Evolutionary conservation across 2,888 invertebrate genomes (phyloP).

Genomic region (Apotomis betuletana): DNA sequence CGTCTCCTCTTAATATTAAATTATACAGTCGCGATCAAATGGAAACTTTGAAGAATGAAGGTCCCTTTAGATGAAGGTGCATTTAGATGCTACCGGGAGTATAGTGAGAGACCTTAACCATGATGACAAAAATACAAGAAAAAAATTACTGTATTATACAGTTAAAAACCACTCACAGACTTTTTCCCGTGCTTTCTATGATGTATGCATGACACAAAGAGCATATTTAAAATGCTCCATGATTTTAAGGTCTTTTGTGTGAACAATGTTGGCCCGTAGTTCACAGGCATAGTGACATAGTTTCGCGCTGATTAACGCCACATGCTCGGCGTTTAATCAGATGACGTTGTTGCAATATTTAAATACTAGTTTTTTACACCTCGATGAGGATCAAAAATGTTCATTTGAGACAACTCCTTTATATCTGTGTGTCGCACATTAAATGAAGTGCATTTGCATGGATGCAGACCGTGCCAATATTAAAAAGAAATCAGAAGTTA

Average conservation of each 20-base stretch:
- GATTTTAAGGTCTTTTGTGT: too few relatives aligned
- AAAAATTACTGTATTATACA: too few relatives aligned
- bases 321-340: neutral
- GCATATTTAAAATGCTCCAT: constrained; percentile 1
- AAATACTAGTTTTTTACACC: constrained; percentile 1
- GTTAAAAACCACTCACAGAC: too few relatives aligned
- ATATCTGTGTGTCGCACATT: neutral
- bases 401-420: neutral
- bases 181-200: neutral
- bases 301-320: neutral
- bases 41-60: neutral
- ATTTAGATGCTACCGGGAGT: neutral
- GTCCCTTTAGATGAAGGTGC: too few relatives aligned
- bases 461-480: neutral
- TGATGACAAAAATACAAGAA: too few relatives aligned
- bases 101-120: neutral
- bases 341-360: neutral
- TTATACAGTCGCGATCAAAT: neutral
- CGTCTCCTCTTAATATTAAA: constrained; percentile 4
- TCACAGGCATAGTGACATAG: neutral
- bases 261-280: too few relatives aligned
- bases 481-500: neutral
- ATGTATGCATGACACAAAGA: neutral
- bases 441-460: constrained; percentile 1
- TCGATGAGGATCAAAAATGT: neutral